phyloP scores from a whole-genome alignment of 2,888 invertebrate species.

The Agonopterix arenella region DNA sequence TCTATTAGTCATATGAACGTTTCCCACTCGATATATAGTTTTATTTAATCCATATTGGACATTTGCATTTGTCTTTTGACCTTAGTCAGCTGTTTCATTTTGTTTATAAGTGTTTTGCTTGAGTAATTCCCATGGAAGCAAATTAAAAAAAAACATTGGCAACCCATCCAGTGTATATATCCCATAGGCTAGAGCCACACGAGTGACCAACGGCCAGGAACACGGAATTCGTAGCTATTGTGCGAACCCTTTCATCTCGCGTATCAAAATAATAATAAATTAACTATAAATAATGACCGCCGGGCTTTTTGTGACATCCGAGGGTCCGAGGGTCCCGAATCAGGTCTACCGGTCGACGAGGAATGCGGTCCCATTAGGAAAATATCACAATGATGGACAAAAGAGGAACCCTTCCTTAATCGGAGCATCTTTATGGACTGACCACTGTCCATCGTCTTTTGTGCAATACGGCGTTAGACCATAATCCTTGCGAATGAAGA shows the following conservation, averaged over 20 bases:
- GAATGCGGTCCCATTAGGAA: conserved; percentile 73
- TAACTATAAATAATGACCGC: conserved; percentile 66
- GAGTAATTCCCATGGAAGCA: neutral
- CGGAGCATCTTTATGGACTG: conserved; percentile 69
- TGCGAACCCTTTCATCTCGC: conserved; percentile 65
- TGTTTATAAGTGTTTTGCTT: too few relatives aligned
- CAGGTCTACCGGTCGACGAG: conserved; percentile 63
- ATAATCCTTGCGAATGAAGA: conserved; percentile 57
- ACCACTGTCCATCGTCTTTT: conserved; percentile 56
- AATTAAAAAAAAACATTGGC: conserved; percentile 24
- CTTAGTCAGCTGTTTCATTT: too few relatives aligned
- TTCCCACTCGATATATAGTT: too few relatives aligned
- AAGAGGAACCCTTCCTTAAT: conserved; percentile 52
- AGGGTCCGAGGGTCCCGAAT: conserved; percentile 27
- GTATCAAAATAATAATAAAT: conserved; percentile 76
- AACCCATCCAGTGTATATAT: conserved; percentile 28
- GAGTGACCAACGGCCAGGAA: conserved; percentile 58
- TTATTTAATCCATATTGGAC: too few relatives aligned
- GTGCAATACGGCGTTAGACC: conserved; percentile 62
- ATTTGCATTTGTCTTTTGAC: too few relatives aligned
- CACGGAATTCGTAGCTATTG: conserved; percentile 55
- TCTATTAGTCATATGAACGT: too few relatives aligned
- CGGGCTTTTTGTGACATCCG: conserved; percentile 27
- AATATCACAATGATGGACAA: conserved; percentile 61
- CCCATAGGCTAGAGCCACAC: conserved; percentile 30